Evolutionary conservation across 2,113 vertebrate genomes (phyloP).

Genomic region (Camarhynchus parvulus): DNA sequence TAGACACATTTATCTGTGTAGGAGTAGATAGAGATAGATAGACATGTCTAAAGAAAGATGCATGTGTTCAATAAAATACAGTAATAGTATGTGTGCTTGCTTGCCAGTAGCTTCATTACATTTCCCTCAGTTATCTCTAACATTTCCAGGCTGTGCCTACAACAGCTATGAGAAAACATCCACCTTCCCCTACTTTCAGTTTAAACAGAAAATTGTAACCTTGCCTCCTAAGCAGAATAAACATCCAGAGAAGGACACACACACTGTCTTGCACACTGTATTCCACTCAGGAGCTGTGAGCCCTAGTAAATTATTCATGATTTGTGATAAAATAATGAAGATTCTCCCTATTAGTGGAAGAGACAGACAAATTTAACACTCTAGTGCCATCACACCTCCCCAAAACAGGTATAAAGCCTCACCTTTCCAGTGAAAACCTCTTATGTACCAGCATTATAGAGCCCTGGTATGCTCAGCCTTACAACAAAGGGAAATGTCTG

Average conservation of each 20-base stretch:
- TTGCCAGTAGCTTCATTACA: slow-evolving; percentile 14
- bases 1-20: slow-evolving; percentile 57
- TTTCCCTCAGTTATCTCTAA: not conserved
- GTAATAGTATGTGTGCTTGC: not conserved
- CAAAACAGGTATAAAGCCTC: not conserved
- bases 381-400: not conserved
- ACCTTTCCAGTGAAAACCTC: not conserved
- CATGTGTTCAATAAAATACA: slow-evolving; percentile 37
- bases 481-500: not conserved
- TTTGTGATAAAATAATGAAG: not conserved
- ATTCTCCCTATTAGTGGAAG: not conserved
- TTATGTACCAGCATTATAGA: not conserved
- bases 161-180: not conserved
- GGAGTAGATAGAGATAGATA: slow-evolving; percentile 47
- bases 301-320: not conserved
- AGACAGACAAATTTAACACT: not conserved
- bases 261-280: not conserved
- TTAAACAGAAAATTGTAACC: not conserved
- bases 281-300: not conserved
- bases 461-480: not conserved
- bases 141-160: not conserved
- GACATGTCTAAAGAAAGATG: slow-evolving; percentile 45
- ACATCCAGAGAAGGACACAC: not conserved
- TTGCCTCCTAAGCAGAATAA: not conserved
- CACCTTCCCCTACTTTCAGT: not conserved